A percentile compares a stretch with the other conserved stretches of the same genome.
phyloP scores from a whole-genome alignment of 2,888 invertebrate genomes.

The Hartigia nigra region DNA sequence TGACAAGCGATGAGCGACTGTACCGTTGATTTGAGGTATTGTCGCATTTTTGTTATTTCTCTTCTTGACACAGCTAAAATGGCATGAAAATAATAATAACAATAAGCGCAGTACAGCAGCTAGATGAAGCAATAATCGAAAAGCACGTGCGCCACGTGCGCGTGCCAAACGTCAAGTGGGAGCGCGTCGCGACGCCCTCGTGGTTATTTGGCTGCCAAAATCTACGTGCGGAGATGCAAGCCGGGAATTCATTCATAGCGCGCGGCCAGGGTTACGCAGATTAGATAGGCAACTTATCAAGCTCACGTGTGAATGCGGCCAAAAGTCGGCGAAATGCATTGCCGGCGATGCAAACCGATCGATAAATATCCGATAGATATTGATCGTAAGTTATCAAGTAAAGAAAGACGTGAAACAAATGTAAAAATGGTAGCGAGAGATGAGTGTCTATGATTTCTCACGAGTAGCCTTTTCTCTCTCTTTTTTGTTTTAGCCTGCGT shows the following conservation, averaged over 20 bases:
- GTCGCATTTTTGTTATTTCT: no score
- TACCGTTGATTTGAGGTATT: no score
- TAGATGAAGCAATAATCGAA: neutral
- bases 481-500: no score
- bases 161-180: neutral
- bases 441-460: no score
- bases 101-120: neutral
- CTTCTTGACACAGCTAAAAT: neutral
- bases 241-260: neutral
- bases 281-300: neutral
- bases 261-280: neutral
- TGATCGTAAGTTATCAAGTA: neutral
- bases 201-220: neutral
- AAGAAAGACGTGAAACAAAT: neutral
- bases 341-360: neutral
- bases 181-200: slow-evolving; percentile 6
- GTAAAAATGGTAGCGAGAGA: slow-evolving; percentile 26
- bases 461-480: slow-evolving; percentile 27
- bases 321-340: slow-evolving; percentile 6
- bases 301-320: neutral
- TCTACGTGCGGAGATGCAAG: neutral
- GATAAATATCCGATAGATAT: neutral
- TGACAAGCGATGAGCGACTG: no score
- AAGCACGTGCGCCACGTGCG: slow-evolving; percentile 19
- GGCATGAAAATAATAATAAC: neutral